A percentile compares a stretch with the other conserved stretches of the same genome.
Evolutionary conservation across 2,797 vertebrate species (phyloP).

Genomic region (Lophius americanus): DNA sequence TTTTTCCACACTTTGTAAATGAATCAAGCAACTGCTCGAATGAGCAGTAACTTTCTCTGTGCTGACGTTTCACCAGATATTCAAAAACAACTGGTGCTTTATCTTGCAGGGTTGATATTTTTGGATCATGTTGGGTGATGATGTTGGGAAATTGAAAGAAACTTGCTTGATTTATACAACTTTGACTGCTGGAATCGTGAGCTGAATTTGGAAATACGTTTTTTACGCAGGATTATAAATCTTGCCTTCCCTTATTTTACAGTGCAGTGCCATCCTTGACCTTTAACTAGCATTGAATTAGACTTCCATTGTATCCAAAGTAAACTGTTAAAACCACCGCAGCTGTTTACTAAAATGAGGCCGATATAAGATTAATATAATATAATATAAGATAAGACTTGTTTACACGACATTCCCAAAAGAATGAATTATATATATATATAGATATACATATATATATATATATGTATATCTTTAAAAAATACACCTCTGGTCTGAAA

Average conservation of each 20-base stretch:
- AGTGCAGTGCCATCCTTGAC: neutral
- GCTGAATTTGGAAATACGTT: too few species aligned
- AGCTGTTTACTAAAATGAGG: conserved; percentile 1
- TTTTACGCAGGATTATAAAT: neutral
- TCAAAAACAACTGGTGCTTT: too few species aligned
- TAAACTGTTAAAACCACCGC: neutral
- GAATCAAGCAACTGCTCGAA: too few species aligned
- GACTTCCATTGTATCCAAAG: neutral
- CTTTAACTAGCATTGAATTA: neutral
- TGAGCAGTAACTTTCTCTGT: too few species aligned
- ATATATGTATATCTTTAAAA: too few species aligned
- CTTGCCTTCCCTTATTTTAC: neutral
- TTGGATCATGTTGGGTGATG: too few species aligned
- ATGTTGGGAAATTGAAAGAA: neutral
- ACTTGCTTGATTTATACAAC: neutral
- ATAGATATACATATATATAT: too few species aligned
- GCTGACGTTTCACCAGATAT: too few species aligned
- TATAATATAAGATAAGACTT: neutral
- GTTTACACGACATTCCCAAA: neutral
- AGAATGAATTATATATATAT: neutral
- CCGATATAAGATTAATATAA: neutral
- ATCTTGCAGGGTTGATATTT: too few species aligned
- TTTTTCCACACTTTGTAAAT: too few species aligned
- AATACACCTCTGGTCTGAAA: neutral
- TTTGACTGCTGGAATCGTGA: neutral